Evolutionary conservation across 2,797 vertebrate genomes (phyloP).

Genomic region (Gephyroberyx darwinii): DNA sequence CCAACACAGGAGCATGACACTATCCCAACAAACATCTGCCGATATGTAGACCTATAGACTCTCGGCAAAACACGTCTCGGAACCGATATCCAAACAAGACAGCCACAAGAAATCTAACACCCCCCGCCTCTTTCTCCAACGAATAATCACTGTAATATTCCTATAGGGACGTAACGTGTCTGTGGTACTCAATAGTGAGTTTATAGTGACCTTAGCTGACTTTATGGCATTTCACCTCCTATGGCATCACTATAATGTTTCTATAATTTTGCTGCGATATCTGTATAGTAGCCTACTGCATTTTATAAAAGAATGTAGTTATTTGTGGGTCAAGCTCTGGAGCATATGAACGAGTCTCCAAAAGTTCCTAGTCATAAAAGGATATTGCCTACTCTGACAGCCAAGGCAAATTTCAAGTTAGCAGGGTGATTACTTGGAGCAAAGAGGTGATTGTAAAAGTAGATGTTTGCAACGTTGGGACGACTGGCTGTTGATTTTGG

Average conservation of each 20-base stretch:
- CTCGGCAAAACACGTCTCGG: neutral
- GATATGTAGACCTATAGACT: slow-evolving; percentile 11
- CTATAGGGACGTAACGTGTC: neutral
- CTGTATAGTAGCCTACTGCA: neutral
- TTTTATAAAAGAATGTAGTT: neutral
- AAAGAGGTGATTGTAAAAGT: slow-evolving; percentile 24
- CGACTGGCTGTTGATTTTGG: slow-evolving; percentile 47
- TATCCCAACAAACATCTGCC: neutral
- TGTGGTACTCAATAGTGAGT: slow-evolving; percentile 4
- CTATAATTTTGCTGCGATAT: neutral
- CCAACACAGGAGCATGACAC: neutral
- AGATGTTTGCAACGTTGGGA: slow-evolving; percentile 30
- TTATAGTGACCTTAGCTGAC: neutral
- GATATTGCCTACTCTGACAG: neutral
- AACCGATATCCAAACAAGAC: slow-evolving; percentile 10
- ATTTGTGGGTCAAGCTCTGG: neutral
- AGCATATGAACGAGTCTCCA: neutral
- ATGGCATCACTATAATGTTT: neutral
- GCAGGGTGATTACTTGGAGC: neutral
- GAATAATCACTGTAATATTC: slow-evolving; percentile 59
- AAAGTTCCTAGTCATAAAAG: slow-evolving; percentile 13
- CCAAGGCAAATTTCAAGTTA: neutral
- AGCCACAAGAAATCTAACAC: slow-evolving; percentile 20
- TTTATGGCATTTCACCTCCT: neutral
- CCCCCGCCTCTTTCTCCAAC: slow-evolving; percentile 69